Evolutionary conservation across 2,113 vertebrate species (phyloP), one percentile per base, ranked within the genome.

Genomic region (Trematocara macrostoma): DNA sequence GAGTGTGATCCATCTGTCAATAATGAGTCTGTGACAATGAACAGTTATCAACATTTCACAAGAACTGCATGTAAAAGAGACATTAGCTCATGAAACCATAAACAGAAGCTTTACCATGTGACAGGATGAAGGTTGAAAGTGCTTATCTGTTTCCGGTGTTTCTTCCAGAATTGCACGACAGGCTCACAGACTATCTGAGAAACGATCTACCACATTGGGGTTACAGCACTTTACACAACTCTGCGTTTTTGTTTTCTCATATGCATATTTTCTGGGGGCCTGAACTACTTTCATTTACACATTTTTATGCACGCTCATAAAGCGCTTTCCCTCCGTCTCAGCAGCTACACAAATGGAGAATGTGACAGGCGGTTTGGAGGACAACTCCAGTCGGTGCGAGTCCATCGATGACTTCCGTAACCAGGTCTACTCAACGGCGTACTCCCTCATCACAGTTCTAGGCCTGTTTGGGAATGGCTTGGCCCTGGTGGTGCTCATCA

Each of bases 391-490:
- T 1, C 1, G 2, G 1, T 96, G 95, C 11, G 49, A 81, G 2
- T 87, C 95, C 57, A 98, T 99, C 2, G 97, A 99, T 2, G 97
- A 98, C 51, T 99, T 99, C 94, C 96, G 98, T 4, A 99, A 98
- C 95, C 92, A 97, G 82, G 97, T 99, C 10, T 99, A 99, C 91
- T 97, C 98, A 79, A 97, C 97, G 0, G 84, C 96, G 42, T 99
- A 99, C 93, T 98, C 97, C 69, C 91, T 99, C 91, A 97, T 99
- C 90, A 97, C 97, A 0, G 87, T 99, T 3, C 47, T 97, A 12
- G 98, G 98, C 29, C 96, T 99, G 2, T 91, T 97, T 1, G 98
- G 98, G 23, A 99, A 99, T 1, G 92, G 97, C 6, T 95, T 99
- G 1, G 98, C 98, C 51, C 93, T 99, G 2, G 94, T 94, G 7